phyloP scores from a whole-genome alignment of 2,888 invertebrate genomes.

The Trachelus troglodyta region DNA sequence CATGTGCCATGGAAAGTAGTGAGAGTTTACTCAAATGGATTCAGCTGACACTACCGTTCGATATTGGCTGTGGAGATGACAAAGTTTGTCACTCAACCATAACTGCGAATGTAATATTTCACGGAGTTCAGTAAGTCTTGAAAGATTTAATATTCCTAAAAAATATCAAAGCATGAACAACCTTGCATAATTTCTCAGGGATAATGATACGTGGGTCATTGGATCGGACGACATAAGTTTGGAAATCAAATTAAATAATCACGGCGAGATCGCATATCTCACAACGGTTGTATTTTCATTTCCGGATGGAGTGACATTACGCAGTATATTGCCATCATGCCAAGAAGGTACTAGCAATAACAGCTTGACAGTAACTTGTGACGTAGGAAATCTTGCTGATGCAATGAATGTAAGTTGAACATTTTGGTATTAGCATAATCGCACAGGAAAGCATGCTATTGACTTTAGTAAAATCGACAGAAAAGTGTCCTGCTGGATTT shows the following conservation, averaged over 20 bases:
- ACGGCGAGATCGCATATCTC: slow-evolving; percentile 50
- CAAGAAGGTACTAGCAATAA: slow-evolving; percentile 30
- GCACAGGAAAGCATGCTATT: neutral
- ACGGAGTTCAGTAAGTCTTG: slow-evolving; percentile 22
- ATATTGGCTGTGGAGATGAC: slow-evolving; percentile 51
- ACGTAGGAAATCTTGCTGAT: slow-evolving; percentile 43
- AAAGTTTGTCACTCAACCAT: slow-evolving; percentile 44
- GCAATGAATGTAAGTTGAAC: slow-evolving; percentile 35
- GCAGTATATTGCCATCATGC: slow-evolving; percentile 47
- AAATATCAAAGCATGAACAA: neutral
- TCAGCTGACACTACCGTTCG: slow-evolving; percentile 39
- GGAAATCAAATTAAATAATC: slow-evolving; percentile 39
- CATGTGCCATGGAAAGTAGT: slow-evolving; percentile 41
- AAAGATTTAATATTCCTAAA: neutral
- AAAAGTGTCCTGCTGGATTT: slow-evolving; percentile 43
- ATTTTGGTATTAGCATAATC: neutral
- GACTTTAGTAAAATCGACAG: slow-evolving; percentile 27
- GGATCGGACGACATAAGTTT: slow-evolving; percentile 50
- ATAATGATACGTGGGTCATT: slow-evolving; percentile 46
- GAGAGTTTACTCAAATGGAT: slow-evolving; percentile 21
- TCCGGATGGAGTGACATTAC: slow-evolving; percentile 41
- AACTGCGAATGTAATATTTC: slow-evolving; percentile 27
- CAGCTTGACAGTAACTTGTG: slow-evolving; percentile 38
- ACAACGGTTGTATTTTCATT: slow-evolving; percentile 38
- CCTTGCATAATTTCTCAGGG: slow-evolving; percentile 14